Percentiles rank a stretch among this genome's conserved stretches.
Conservation (phyloP, 2,113 vertebrate genomes). For the Rhea pennata region DNA sequence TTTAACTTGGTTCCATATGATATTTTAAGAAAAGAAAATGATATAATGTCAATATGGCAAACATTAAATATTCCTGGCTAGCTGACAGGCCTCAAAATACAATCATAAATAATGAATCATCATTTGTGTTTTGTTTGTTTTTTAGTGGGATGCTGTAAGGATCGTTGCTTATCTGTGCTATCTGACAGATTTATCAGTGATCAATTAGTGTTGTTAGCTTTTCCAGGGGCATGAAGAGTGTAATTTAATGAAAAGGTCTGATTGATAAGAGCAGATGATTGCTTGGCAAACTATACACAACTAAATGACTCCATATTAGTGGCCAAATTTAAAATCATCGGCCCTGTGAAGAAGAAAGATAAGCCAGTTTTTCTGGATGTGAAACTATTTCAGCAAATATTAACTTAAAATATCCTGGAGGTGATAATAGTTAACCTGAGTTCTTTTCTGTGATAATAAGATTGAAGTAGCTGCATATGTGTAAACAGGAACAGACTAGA, state of each 20-base stretch:
- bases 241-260: neutral
- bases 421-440: neutral
- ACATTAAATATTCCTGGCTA: neutral
- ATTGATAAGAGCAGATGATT: neutral
- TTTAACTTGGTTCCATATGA: neutral
- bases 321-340: neutral
- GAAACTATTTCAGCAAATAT: neutral
- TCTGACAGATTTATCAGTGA: neutral
- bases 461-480: neutral
- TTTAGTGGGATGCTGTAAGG: neutral
- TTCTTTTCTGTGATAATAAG: neutral
- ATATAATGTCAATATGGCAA: neutral
- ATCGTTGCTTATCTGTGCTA: neutral
- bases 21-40: slow-evolving; percentile 6
- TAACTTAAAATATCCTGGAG: neutral
- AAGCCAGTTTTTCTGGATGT: neutral
- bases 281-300: neutral
- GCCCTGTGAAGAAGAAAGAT: neutral
- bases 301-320: neutral
- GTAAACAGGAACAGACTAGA: neutral
- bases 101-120: neutral
- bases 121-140: neutral
- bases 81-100: neutral
- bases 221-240: neutral
- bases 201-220: neutral